Evolutionary conservation across 2,113 vertebrate genomes (phyloP).

Genomic region (Burhinus bistriatus): DNA sequence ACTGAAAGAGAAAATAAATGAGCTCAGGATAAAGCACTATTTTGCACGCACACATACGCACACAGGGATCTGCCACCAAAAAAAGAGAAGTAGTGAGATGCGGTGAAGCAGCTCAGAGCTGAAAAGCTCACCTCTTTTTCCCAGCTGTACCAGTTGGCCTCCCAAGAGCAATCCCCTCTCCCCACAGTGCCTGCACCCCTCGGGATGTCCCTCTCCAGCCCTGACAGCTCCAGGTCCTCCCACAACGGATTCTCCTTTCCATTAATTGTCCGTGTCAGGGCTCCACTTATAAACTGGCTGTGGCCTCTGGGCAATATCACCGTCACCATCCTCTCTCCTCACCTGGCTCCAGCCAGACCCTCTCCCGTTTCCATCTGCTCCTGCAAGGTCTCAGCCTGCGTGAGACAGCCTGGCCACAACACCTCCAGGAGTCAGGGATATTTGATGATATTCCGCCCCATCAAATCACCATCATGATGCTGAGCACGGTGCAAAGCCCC

Average conservation of each 20-base stretch:
- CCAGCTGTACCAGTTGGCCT: not conserved
- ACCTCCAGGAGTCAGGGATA: not conserved
- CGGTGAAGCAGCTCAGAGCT: not conserved
- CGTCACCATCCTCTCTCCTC: not conserved
- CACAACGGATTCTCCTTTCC: not conserved
- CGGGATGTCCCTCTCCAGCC: not conserved
- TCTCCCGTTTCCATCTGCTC: not conserved
- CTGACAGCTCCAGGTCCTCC: not conserved
- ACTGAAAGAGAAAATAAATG: slow-evolving; percentile 44
- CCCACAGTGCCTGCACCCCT: accelerated
- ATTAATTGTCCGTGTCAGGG: not conserved
- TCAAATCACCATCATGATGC: not conserved
- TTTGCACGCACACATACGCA: not conserved
- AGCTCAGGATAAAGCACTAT: slow-evolving; percentile 1
- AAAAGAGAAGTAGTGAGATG: not conserved
- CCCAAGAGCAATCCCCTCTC: not conserved
- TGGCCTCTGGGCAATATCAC: not conserved
- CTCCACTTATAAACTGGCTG: not conserved
- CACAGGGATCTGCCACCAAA: not conserved
- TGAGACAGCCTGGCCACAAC: not conserved
- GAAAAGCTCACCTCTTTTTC: not conserved
- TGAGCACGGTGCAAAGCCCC: not conserved
- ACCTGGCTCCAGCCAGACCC: not conserved
- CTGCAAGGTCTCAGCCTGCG: not conserved
- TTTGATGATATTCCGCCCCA: not conserved